These are phyloP conservation scores for Hippocampus barbouri DNA, from an alignment of 2,113 vertebrate genomes.

Conservation along the genomic window DNA sequence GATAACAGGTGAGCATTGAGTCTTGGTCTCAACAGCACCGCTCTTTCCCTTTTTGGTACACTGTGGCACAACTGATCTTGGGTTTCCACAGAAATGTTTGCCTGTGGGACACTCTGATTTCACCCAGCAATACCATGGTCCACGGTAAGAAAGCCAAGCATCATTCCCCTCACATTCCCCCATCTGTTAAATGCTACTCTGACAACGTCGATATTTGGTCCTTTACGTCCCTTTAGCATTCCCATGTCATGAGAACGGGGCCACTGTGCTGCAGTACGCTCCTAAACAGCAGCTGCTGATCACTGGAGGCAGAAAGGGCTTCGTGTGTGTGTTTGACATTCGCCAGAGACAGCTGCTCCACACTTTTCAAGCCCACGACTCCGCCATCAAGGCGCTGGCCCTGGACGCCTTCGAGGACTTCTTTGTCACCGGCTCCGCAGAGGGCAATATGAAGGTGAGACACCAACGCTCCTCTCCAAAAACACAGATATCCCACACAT, in stretches of 20 bases:
- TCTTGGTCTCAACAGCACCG: not conserved
- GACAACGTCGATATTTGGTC: not conserved
- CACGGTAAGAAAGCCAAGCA: constrained; percentile 74
- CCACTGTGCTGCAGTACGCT: constrained; percentile 94
- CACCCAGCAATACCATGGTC: constrained; percentile 82
- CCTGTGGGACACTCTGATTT: constrained; percentile 88
- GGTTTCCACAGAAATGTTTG: constrained; percentile 81
- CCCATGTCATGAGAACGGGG: constrained; percentile 92
- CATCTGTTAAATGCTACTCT: not conserved
- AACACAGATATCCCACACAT: not conserved
- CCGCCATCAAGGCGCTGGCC: constrained; percentile 89
- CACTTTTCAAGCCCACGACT: constrained; percentile 96
- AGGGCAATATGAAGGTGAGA: constrained; percentile 96
- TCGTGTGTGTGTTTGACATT: constrained; percentile 90
- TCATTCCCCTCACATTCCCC: too few species aligned
- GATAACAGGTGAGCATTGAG: constrained; percentile 82
- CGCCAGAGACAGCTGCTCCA: constrained; percentile 89
- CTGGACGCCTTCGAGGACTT: constrained; percentile 88
- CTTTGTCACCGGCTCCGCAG: constrained; percentile 92
- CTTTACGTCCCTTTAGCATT: constrained; percentile 75
- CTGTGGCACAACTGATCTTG: not conserved
- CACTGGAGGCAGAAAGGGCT: constrained; percentile 91
- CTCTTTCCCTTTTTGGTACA: not conserved
- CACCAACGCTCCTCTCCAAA: constrained; percentile 12
- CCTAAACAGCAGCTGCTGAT: constrained; percentile 91